Conservation (phyloP, 2,797 vertebrate species). For the Glyptemys insculpta region DNA sequence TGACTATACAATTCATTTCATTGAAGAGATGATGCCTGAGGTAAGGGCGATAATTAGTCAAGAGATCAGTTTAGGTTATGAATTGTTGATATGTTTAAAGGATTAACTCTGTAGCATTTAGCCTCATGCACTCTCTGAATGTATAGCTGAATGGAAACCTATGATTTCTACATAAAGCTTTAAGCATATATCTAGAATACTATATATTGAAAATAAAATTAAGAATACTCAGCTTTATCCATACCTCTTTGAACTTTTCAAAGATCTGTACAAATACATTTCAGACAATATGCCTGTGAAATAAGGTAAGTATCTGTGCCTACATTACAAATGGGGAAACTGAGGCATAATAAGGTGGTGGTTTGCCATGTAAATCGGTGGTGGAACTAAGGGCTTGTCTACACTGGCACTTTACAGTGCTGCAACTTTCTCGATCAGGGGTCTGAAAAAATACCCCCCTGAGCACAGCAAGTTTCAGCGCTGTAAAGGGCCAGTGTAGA, state of each 20-base stretch:
- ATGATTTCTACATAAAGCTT: neutral
- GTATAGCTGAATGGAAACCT: neutral
- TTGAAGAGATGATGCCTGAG: slow-evolving; percentile 99
- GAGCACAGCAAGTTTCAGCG: too few species aligned
- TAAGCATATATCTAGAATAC: slow-evolving; percentile 6
- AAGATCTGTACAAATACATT: slow-evolving; percentile 12
- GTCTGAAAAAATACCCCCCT: too few species aligned
- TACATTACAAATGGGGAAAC: neutral
- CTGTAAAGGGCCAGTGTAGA: too few species aligned
- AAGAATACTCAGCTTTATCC: neutral
- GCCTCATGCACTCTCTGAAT: neutral
- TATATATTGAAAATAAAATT: slow-evolving; percentile 9
- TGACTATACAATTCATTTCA: slow-evolving; percentile 99
- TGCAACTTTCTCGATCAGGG: too few species aligned
- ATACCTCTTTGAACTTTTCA: neutral
- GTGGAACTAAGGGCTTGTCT: neutral
- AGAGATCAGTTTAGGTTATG: slow-evolving; percentile 41
- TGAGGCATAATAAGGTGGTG: neutral
- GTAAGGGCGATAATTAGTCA: slow-evolving; percentile 83
- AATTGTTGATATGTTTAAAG: slow-evolving; percentile 23
- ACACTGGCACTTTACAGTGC: too few species aligned
- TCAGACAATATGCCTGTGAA: neutral
- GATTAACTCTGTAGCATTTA: slow-evolving; percentile 1
- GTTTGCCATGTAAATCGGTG: neutral
- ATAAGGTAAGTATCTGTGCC: neutral